These are phyloP conservation scores for Furcula furcula DNA, from an alignment of 2,888 invertebrate genomes.

Conservation along the genomic window DNA sequence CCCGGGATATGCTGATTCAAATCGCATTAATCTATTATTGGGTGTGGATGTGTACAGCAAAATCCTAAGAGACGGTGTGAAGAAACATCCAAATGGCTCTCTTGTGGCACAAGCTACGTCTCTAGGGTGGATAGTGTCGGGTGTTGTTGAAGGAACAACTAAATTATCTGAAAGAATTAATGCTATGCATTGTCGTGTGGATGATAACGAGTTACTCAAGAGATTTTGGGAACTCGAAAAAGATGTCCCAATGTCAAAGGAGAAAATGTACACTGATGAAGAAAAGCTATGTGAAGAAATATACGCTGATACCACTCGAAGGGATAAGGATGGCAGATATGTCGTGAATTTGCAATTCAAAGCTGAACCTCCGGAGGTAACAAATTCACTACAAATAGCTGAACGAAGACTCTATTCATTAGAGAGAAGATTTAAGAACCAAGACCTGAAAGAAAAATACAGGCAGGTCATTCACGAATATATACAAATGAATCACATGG, in stretches of 20 bases:
- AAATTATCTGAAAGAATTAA: neutral
- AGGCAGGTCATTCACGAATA: too few species aligned
- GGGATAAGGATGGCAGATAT: constrained; percentile 1
- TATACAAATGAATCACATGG: too few species aligned
- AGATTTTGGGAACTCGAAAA: constrained; percentile 21
- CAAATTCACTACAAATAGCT: too few species aligned
- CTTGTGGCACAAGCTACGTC: constrained; percentile 13
- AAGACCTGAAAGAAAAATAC: too few species aligned
- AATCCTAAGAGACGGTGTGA: constrained; percentile 9
- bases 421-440: too few species aligned
- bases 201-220: constrained; percentile 9
- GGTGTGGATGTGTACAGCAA: constrained; percentile 17
- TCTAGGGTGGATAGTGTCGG: constrained; percentile 22
- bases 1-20: neutral
- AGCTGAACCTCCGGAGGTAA: neutral
- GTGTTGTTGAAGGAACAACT: neutral
- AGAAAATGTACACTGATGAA: constrained; percentile 10
- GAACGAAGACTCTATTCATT: neutral
- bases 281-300: constrained; percentile 10
- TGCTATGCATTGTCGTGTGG: neutral
- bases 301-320: neutral
- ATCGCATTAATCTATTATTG: constrained; percentile 5
- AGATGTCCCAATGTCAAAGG: constrained; percentile 7
- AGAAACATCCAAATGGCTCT: constrained; percentile 2
- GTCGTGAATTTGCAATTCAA: constrained; percentile 2